Conservation (phyloP, 2,113 vertebrate species). For the Mystacornis crossleyi region DNA sequence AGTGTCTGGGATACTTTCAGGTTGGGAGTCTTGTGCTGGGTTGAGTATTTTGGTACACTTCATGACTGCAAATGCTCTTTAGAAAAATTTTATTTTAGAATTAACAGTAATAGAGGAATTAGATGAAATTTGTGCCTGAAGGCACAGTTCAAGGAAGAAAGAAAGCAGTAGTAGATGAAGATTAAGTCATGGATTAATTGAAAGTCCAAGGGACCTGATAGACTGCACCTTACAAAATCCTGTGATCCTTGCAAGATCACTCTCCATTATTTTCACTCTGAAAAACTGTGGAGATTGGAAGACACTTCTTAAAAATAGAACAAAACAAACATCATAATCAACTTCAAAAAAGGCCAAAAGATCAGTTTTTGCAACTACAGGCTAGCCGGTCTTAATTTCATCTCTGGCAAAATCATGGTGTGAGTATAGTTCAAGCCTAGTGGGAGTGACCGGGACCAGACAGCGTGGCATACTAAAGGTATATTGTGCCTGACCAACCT, state of each 20-base stretch:
- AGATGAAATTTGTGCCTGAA: not conserved
- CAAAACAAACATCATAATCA: not conserved
- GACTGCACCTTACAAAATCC: not conserved
- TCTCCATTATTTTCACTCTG: not conserved
- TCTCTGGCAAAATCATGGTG: not conserved
- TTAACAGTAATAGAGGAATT: not conserved
- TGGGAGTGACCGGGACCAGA: accelerated
- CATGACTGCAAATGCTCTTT: not conserved
- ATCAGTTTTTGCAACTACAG: not conserved
- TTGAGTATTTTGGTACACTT: not conserved
- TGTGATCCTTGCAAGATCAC: not conserved
- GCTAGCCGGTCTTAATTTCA: not conserved
- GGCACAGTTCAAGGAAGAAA: not conserved
- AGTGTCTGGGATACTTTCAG: not conserved
- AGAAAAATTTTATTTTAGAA: not conserved
- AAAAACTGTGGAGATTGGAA: not conserved
- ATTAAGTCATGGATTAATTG: not conserved
- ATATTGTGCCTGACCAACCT: not conserved
- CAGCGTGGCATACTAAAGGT: not conserved
- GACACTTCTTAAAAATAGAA: not conserved
- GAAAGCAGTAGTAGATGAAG: not conserved
- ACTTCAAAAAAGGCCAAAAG: not conserved
- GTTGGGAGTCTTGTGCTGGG: not conserved
- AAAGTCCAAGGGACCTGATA: not conserved
- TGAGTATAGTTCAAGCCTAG: not conserved